Evolutionary conservation across 1,140 invertebrate genomes (phyloP), one percentile per base, ranked within the genome.

Genomic region (Hyles vespertilio): DNA sequence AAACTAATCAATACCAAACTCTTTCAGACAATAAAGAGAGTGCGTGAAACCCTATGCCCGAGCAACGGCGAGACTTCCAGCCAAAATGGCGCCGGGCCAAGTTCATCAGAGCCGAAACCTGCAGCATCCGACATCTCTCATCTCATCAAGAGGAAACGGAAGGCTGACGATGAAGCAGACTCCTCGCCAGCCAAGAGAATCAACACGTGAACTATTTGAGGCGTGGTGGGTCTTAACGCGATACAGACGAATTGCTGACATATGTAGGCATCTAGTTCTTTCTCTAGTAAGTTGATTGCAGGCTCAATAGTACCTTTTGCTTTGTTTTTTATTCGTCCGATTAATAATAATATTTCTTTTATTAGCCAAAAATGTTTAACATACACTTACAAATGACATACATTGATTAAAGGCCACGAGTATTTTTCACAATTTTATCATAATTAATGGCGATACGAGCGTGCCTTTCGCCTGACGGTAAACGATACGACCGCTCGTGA

Each of bases 141-240:
- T 77, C 87, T 95, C 32, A 92, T 95, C 32, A 92, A 93, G 60
- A 92, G 94, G 67, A 94, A 95, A 75, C 90, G 93, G 46, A 94
- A 94, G 84, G 77, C 89, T 10, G 91, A 93, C 12, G 75, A 83
- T 5, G 88, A 89, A 3, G 81, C 74, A 1, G 74, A 76, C 32
- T 70, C 71, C 6, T 83, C 89, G 3, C 88, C 90, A 0, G 69
- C 89, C 3, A 93, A 93, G 62, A 92, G 72, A 49, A 44, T 72
- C 5, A 83, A 79, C 33, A 74, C 84, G 69, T 85, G 79, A 83
- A 80, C 32, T 10, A 5, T 0, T 0, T 22, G 32, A 32, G 10
- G 45, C 45, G 22, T n/a, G 32, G 43, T 47, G 54, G 10, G 54
- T 47, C 32, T 43, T 33, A 43, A 12, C 10, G 36, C 7, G 32